Evolutionary conservation across 2,797 vertebrate genomes (phyloP).

Genomic region (Heteromormyrus szaboi): DNA sequence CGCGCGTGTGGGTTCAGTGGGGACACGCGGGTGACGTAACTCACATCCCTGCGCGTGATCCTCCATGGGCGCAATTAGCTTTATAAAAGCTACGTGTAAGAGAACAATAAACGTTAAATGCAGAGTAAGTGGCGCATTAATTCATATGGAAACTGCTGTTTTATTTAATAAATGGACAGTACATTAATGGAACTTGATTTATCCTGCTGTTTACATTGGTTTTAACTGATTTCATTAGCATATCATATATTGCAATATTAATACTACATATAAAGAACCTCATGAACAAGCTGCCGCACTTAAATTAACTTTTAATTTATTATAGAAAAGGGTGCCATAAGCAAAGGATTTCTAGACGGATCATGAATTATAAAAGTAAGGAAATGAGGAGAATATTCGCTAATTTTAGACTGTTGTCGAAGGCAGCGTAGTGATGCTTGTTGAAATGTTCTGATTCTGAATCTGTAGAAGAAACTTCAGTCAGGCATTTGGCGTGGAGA

Average conservation of each 20-base stretch:
- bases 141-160: neutral
- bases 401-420: neutral
- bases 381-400: neutral
- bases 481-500: neutral
- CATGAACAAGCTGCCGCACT: neutral
- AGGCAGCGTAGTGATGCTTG: neutral
- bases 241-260: neutral
- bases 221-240: constrained; percentile 2
- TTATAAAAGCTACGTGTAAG: constrained; percentile 59
- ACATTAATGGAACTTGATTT: constrained; percentile 8
- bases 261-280: constrained; percentile 1
- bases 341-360: neutral
- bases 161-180: constrained; percentile 52
- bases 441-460: neutral
- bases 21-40: constrained; percentile 56
- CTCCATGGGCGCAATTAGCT: constrained; percentile 68
- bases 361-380: neutral
- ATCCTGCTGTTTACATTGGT: neutral
- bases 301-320: constrained; percentile 9
- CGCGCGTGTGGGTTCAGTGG: constrained; percentile 56
- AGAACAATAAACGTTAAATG: constrained; percentile 59
- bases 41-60: constrained; percentile 61
- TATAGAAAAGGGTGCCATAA: neutral
- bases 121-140: constrained; percentile 51
- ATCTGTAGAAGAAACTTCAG: neutral